A percentile compares a stretch with the other conserved stretches of the same genome.
Conservation (phyloP, 2,113 vertebrate genomes). For the Ageneiosus marmoratus region DNA sequence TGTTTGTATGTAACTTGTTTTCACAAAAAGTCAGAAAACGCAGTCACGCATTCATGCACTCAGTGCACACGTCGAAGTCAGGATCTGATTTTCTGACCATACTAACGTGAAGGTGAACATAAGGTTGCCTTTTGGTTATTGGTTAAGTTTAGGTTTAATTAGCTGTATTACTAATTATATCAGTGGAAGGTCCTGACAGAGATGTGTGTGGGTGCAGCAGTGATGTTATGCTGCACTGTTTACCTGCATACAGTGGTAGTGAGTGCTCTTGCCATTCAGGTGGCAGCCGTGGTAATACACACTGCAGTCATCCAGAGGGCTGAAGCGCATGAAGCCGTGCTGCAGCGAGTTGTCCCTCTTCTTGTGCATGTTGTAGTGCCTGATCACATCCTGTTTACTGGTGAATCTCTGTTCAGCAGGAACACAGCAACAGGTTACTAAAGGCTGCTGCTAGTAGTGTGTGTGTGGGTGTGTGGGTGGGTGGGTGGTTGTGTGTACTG, state of each 20-base stretch:
- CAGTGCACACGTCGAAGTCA: no score
- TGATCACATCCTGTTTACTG: conserved; percentile 98
- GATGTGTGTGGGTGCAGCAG: conserved; percentile 24
- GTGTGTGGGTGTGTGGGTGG: conserved; percentile 3
- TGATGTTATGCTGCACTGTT: conserved; percentile 30
- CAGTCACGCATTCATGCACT: no score
- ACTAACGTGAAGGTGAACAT: no score
- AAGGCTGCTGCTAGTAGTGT: conserved; percentile 19
- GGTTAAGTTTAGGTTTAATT: no score
- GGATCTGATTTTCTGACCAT: no score
- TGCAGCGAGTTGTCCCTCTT: conserved; percentile 98
- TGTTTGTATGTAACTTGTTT: not conserved
- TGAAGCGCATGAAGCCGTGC: conserved; percentile 99
- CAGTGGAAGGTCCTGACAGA: no score
- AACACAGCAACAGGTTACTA: conserved; percentile 68
- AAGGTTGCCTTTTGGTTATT: no score
- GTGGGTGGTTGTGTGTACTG: conserved; percentile 24
- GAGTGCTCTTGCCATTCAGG: conserved; percentile 98
- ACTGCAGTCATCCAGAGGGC: conserved; percentile 97
- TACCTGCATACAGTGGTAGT: conserved; percentile 99
- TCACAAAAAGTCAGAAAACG: no score
- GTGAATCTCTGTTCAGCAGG: conserved; percentile 91
- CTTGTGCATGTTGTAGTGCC: conserved; percentile 99
- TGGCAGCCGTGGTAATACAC: conserved; percentile 99
- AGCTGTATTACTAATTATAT: no score